Conservation (phyloP, 92 coral and sea anemone species). For the Phymanthus crucifer region DNA sequence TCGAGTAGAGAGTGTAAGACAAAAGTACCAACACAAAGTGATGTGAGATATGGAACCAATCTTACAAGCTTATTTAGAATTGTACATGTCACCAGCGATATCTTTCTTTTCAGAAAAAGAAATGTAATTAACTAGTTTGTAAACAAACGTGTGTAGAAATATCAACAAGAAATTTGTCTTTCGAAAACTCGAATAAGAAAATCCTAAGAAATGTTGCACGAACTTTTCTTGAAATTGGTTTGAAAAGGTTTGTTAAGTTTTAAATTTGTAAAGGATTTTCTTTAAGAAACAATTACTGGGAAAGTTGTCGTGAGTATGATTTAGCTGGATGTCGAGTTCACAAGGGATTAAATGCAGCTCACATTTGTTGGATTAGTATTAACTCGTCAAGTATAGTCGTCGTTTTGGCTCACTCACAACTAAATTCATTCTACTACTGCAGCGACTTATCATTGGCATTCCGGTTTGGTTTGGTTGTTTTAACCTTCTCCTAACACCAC, state of each 20-base stretch:
- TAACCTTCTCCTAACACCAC: too few relatives aligned
- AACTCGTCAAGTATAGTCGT: neutral
- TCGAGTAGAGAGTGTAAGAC: too few relatives aligned
- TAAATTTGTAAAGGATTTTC: neutral
- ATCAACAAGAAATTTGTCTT: neutral
- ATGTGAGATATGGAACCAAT: too few relatives aligned
- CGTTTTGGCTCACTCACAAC: neutral
- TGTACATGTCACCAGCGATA: neutral
- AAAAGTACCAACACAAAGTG: too few relatives aligned
- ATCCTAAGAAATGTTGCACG: neutral
- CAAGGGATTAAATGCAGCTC: neutral
- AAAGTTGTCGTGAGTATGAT: neutral
- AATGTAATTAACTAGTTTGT: constrained; percentile 10
- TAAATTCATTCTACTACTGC: neutral
- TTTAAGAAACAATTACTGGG: neutral
- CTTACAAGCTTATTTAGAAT: neutral
- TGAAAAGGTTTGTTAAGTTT: neutral
- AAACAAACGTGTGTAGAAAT: neutral
- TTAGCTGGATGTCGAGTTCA: neutral
- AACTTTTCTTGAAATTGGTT: neutral
- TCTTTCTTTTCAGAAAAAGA: neutral
- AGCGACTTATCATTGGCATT: neutral
- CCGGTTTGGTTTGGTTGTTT: neutral
- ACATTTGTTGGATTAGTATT: neutral
- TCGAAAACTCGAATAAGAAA: neutral